Percentiles rank a stretch among this genome's conserved stretches.
Evolutionary conservation across 35 echinoderm and acorn worm genomes (phyloP).

Genomic region (Ptychodera flava): DNA sequence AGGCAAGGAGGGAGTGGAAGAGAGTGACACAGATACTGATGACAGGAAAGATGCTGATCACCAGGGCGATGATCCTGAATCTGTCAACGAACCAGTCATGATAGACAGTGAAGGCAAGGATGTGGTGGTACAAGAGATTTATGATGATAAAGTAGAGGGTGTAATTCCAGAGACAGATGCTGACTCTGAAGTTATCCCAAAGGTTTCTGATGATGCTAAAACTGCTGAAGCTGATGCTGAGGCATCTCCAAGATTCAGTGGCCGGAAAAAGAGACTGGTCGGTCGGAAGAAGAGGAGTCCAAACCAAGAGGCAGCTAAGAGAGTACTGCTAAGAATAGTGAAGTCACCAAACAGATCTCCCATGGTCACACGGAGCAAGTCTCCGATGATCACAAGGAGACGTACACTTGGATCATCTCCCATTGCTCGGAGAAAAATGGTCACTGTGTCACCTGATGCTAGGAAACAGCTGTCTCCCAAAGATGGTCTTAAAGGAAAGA

Average conservation of each 20-base stretch:
- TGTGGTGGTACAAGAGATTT: neutral
- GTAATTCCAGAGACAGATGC: neutral
- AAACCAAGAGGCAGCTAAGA: neutral
- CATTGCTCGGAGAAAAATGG: slow-evolving; percentile 5
- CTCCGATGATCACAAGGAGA: neutral
- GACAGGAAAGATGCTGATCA: neutral
- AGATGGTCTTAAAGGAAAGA: neutral
- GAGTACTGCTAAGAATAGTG: neutral
- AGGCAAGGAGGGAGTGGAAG: neutral
- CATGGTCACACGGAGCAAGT: neutral
- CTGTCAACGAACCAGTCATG: neutral
- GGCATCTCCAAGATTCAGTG: neutral
- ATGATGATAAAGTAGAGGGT: neutral
- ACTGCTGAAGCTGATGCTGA: neutral
- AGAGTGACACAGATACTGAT: neutral
- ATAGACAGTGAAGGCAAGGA: neutral
- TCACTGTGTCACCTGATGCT: neutral
- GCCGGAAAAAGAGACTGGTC: neutral
- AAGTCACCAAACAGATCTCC: neutral
- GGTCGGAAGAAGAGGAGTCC: neutral
- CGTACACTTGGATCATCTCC: too few species aligned
- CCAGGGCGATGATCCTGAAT: neutral
- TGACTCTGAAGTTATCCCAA: neutral
- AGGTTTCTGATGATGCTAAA: neutral
- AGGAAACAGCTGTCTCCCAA: neutral